phyloP scores from a whole-genome alignment of 1,140 invertebrate genomes.

The Cherax quadricarinatus region DNA sequence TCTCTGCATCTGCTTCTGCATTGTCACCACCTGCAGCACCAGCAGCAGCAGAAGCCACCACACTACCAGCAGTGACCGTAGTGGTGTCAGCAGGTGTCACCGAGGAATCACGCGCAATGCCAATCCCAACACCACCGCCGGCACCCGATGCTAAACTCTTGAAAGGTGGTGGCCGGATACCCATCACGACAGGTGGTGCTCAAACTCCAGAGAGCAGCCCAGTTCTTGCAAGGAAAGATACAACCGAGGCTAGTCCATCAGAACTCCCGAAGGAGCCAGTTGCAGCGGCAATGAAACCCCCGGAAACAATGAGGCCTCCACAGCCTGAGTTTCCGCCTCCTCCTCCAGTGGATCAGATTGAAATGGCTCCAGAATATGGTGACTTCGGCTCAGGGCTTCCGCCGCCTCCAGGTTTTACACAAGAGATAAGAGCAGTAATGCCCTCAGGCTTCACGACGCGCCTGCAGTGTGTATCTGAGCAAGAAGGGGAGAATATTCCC shows the following conservation, averaged over 20 bases:
- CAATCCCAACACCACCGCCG: conserved; percentile 44
- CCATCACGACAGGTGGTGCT: not conserved
- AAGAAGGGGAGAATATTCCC: not conserved
- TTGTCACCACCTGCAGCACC: conserved; percentile 7
- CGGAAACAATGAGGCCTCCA: conserved; percentile 6
- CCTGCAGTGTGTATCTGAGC: not conserved
- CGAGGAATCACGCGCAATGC: conserved; percentile 10
- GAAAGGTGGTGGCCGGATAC: conserved; percentile 30
- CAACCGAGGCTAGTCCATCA: not conserved
- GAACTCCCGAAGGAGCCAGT: not conserved
- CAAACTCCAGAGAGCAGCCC: not conserved
- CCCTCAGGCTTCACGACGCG: not conserved
- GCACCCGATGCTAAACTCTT: conserved; percentile 12
- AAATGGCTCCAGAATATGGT: not conserved
- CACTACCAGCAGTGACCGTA: conserved; percentile 2
- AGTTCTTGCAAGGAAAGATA: not conserved
- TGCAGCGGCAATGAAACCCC: not conserved
- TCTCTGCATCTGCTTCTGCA: not conserved
- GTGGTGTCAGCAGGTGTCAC: not conserved
- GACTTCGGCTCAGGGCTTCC: conserved; percentile 22
- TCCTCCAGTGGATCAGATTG: conserved; percentile 40
- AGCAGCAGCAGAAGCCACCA: not conserved
- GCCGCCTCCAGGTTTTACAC: conserved; percentile 50
- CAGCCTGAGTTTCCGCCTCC: conserved; percentile 50
- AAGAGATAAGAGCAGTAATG: conserved; percentile 13